Evolutionary conservation across 2,888 invertebrate genomes (phyloP), one percentile per base, ranked within the genome.

Genomic region (Caenorhabditis sp.): DNA sequence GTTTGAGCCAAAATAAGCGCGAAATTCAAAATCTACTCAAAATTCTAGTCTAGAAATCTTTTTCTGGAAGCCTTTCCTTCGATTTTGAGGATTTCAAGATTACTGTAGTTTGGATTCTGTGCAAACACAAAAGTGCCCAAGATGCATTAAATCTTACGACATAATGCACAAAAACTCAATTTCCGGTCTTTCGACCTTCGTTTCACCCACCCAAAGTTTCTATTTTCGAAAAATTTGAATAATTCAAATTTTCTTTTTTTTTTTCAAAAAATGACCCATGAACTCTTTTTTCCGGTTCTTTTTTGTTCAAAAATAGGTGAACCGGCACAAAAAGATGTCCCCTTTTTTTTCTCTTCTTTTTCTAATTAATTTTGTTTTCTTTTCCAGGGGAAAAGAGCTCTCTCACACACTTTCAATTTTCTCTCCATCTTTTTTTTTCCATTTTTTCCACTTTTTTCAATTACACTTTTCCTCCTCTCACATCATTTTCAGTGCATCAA

Each of bases 391-490:
- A 54, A 54, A 19, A 47, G 2, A 7, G 49, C 22, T 47, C 64
- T n/a, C n/a, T n/a, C n/a, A n/a, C n/a, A 26, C 47, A 64, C 26
- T 64, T 19, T 49, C 22, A 38, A 38, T 38, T 38, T 38, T 38
- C 38, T 38, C 2, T 35, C 8, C 31, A 4, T 35, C 31, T 35
- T 12, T 38, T 38, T 38, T 38, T 38, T 38, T 38, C 12, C 6
- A 10, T 38, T 38, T 5, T 38, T 38, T 38, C 38, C 19, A n/a
- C 12, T 47, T 47, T n/a, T 49, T 19, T 49, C 49, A n/a, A 19
- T 49, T 49, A 19, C 49, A 19, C 22, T 49, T 49, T 49, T 47
- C 47, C 16, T 35, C 31, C 31, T 8, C 4, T 35, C 31, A 35
- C 31, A 35, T 38, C 38, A 38, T 38, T 38, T 12, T 6, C 6